phyloP scores from a whole-genome alignment of 2,113 vertebrate genomes.

The Macquaria ambigua region DNA sequence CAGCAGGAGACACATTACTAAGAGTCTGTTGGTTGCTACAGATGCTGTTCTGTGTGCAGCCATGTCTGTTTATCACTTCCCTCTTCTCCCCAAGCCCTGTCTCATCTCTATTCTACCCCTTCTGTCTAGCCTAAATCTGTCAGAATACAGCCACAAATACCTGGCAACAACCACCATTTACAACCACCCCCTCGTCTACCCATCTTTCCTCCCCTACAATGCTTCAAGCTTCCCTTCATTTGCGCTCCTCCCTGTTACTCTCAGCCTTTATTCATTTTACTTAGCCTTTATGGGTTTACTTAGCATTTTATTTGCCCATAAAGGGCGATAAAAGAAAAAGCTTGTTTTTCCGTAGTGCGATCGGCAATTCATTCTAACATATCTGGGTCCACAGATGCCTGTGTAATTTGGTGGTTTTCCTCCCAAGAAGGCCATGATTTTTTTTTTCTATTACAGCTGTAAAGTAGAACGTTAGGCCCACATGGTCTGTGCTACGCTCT shows the following conservation, averaged over 20 bases:
- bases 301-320: conserved; percentile 71
- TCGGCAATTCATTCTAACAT: conserved; percentile 44
- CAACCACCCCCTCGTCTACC: conserved; percentile 43
- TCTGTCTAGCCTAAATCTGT: conserved; percentile 78
- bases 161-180: conserved; percentile 63
- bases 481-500: conserved; percentile 11
- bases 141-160: conserved; percentile 70
- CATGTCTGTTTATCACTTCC: conserved; percentile 61
- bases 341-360: conserved; percentile 41
- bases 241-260: conserved; percentile 39
- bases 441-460: conserved; percentile 5
- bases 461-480: conserved; percentile 59
- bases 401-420: conserved; percentile 49
- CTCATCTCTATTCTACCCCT: conserved; percentile 69
- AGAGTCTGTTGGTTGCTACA: conserved; percentile 49
- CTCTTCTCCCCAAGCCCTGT: conserved; percentile 47
- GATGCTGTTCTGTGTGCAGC: conserved; percentile 59
- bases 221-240: conserved; percentile 66
- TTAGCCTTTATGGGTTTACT: conserved; percentile 66
- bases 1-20: conserved; percentile 65
- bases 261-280: conserved; percentile 60
- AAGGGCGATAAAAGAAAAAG: conserved; percentile 59
- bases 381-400: conserved; percentile 41
- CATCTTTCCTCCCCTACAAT: conserved; percentile 25
- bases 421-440: conserved; percentile 34